A percentile compares a stretch with the other conserved stretches of the same genome.
Conservation (phyloP, 1,140 invertebrate species). For the Vanessa atalanta region DNA sequence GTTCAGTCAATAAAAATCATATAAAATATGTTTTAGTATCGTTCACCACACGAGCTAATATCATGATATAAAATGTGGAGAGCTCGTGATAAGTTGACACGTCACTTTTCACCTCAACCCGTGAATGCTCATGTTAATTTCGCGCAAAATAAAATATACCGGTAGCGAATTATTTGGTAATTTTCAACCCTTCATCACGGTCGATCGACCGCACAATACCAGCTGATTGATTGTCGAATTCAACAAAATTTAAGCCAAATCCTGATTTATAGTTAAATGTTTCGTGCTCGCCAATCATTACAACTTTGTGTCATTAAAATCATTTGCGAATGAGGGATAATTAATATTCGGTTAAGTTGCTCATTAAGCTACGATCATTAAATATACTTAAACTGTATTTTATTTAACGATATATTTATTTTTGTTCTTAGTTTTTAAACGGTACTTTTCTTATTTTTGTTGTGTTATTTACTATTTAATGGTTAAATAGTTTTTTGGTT, state of each 20-base stretch:
- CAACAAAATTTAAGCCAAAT: conserved; percentile 33
- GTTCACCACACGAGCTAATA: conserved; percentile 23
- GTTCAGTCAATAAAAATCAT: background rate
- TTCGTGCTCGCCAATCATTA: conserved; percentile 23
- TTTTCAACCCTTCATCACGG: conserved; percentile 32
- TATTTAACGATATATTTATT: background rate
- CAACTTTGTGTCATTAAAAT: conserved; percentile 25
- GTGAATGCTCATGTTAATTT: conserved; percentile 13
- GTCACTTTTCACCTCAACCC: conserved; percentile 22
- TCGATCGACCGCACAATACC: conserved; percentile 25
- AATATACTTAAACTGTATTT: background rate
- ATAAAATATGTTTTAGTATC: conserved; percentile 4
- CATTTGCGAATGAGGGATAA: conserved; percentile 18
- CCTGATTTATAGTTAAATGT: conserved; percentile 33
- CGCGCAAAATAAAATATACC: conserved; percentile 18
- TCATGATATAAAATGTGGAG: conserved; percentile 11
- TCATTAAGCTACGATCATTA: conserved; percentile 24
- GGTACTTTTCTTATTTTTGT: too few relatives aligned
- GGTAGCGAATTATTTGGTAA: conserved; percentile 21
- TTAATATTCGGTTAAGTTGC: conserved; percentile 23
- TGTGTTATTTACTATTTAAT: too few relatives aligned
- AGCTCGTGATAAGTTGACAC: conserved; percentile 24
- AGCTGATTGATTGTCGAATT: conserved; percentile 33
- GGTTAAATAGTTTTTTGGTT: too few relatives aligned
- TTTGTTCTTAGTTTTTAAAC: too few relatives aligned